phyloP scores from a whole-genome alignment of 1,140 invertebrate genomes.

The Euborellia annulipes region DNA sequence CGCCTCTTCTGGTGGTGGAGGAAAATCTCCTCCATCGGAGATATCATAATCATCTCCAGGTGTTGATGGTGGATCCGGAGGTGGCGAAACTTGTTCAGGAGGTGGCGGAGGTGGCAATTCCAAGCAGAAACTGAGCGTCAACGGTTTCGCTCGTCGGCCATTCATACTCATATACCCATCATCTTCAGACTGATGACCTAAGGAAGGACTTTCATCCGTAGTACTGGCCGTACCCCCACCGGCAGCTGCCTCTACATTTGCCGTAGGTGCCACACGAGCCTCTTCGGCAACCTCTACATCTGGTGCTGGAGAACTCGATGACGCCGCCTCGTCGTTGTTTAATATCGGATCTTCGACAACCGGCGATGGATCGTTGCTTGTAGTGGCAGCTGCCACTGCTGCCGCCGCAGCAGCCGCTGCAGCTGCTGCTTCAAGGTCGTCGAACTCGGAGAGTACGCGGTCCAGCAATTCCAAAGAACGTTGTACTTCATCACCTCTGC shows the following conservation, averaged over 20 bases:
- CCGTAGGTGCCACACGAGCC: neutral
- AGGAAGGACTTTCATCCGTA: slow-evolving; percentile 53
- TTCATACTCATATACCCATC: slow-evolving; percentile 83
- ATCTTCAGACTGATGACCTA: slow-evolving; percentile 67
- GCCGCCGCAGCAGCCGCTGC: slow-evolving; percentile 24
- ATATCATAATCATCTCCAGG: slow-evolving; percentile 12
- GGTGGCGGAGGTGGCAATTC: slow-evolving; percentile 19
- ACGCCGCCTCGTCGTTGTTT: slow-evolving; percentile 23
- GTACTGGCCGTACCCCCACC: slow-evolving; percentile 31
- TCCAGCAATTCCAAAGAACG: slow-evolving; percentile 69
- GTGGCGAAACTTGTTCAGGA: slow-evolving; percentile 24
- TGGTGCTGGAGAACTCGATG: neutral
- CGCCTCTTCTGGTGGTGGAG: slow-evolving; percentile 55
- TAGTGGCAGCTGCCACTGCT: slow-evolving; percentile 28
- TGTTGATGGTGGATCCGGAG: slow-evolving; percentile 7
- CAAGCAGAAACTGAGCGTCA: slow-evolving; percentile 14
- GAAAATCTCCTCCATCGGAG: slow-evolving; percentile 30
- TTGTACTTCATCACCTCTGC: slow-evolving; percentile 64
- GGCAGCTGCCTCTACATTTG: slow-evolving; percentile 20
- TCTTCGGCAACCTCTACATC: neutral
- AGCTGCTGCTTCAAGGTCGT: slow-evolving; percentile 42
- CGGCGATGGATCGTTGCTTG: slow-evolving; percentile 17
- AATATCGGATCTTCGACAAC: slow-evolving; percentile 19
- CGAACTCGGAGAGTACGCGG: slow-evolving; percentile 73
- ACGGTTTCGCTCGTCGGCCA: slow-evolving; percentile 40